These are phyloP conservation scores for Pocillopora grandis DNA, from an alignment of 92 coral and sea anemone genomes.

Conservation along the genomic window DNA sequence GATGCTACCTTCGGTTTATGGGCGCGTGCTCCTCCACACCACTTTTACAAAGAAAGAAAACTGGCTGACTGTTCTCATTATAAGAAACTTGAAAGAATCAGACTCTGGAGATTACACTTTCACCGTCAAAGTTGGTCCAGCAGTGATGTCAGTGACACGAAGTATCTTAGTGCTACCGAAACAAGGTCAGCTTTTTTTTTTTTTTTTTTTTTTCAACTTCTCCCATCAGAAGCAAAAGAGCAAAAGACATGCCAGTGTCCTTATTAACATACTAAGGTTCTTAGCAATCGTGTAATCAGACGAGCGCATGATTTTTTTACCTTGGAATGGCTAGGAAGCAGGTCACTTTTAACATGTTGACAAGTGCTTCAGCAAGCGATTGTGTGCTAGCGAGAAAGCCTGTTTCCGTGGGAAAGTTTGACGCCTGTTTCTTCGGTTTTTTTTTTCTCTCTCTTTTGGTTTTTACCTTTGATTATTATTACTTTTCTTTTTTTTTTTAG, in stretches of 20 bases:
- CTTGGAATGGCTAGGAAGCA: too few species aligned
- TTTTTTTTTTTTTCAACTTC: too few species aligned
- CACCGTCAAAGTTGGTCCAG: constrained; percentile 73
- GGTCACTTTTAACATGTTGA: too few species aligned
- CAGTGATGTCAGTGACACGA: constrained; percentile 33
- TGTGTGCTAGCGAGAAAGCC: too few species aligned
- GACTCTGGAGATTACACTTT: constrained; percentile 86
- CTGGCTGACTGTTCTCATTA: constrained; percentile 74
- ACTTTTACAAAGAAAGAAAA: constrained; percentile 52
- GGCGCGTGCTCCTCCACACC: constrained; percentile 62
- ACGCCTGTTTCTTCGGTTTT: too few species aligned
- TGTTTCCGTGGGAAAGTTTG: too few species aligned
- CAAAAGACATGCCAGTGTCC: too few species aligned
- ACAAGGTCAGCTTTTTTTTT: constrained; percentile 10
- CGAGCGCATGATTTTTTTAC: too few species aligned
- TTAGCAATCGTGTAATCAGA: too few species aligned
- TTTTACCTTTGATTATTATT: not conserved
- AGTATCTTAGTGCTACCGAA: constrained; percentile 38
- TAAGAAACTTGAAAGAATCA: constrained; percentile 56
- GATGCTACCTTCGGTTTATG: constrained; percentile 55
- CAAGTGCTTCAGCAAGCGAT: too few species aligned
- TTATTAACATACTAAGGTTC: too few species aligned
- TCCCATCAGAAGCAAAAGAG: too few species aligned
- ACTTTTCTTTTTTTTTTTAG: not conserved
- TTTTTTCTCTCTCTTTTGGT: not conserved